Evolutionary conservation across 1,140 invertebrate species (phyloP).

Genomic region (Nymphalis io): DNA sequence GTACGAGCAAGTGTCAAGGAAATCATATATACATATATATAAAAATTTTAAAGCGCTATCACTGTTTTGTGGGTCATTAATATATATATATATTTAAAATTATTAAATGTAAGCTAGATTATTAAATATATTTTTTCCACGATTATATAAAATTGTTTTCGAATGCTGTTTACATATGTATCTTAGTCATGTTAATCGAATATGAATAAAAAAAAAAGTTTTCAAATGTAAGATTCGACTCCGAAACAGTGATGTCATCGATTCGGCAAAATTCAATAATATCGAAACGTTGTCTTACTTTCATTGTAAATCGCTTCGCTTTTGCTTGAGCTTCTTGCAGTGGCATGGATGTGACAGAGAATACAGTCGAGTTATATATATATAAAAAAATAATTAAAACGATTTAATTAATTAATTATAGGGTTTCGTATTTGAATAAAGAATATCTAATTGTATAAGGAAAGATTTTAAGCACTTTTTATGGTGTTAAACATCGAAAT

Average conservation of each 20-base stretch:
- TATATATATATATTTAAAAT: constrained; percentile 12
- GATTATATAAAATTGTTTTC: constrained; percentile 13
- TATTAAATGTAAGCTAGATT: not conserved
- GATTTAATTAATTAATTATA: no score
- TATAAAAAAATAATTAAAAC: not conserved
- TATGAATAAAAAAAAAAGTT: no score
- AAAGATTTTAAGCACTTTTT: no score
- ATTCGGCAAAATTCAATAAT: constrained; percentile 40
- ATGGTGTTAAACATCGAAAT: no score
- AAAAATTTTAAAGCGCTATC: constrained; percentile 40
- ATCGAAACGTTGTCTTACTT: constrained; percentile 43
- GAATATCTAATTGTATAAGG: no score
- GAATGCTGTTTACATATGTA: no score
- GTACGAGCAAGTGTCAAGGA: constrained; percentile 76
- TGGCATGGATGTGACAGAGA: constrained; percentile 62
- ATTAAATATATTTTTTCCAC: not conserved
- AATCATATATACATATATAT: constrained; percentile 44
- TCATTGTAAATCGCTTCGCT: constrained; percentile 70
- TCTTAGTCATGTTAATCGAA: no score
- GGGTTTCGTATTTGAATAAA: no score
- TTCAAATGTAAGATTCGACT: constrained; percentile 34
- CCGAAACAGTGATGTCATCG: constrained; percentile 57
- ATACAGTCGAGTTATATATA: constrained; percentile 7
- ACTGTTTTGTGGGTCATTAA: constrained; percentile 59
- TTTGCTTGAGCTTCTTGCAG: constrained; percentile 75